These are phyloP conservation scores for Spodoptera littoralis DNA, from an alignment of 2,888 invertebrate species.

Conservation along the genomic window DNA sequence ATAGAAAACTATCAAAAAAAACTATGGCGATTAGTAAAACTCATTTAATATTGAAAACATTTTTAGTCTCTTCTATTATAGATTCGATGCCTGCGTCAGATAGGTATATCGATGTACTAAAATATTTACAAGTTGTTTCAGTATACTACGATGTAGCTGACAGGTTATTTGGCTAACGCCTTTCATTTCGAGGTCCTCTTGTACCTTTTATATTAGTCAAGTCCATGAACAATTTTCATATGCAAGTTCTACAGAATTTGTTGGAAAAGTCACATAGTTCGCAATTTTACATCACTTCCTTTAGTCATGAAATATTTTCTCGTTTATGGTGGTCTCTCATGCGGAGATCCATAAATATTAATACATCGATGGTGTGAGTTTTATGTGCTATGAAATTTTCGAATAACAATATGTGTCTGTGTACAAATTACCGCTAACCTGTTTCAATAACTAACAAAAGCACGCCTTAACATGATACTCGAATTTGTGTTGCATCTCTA, in stretches of 20 bases:
- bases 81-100: slow-evolving; percentile 26
- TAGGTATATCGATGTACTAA: slow-evolving; percentile 66
- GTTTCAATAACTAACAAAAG: slow-evolving; percentile 12
- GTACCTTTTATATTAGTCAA: slow-evolving; percentile 13
- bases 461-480: slow-evolving; percentile 11
- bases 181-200: slow-evolving; percentile 30
- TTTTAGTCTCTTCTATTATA: slow-evolving; percentile 32
- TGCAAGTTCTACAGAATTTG: slow-evolving; percentile 27
- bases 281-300: slow-evolving; percentile 31
- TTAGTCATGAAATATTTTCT: slow-evolving; percentile 27
- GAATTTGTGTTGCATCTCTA: slow-evolving; percentile 19
- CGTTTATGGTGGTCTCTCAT: slow-evolving; percentile 8
- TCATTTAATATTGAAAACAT: slow-evolving; percentile 29
- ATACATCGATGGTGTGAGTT: slow-evolving; percentile 10
- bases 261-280: slow-evolving; percentile 24
- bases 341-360: slow-evolving; percentile 10
- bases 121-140: slow-evolving; percentile 66
- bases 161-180: slow-evolving; percentile 35
- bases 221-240: slow-evolving; percentile 21
- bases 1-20: not conserved
- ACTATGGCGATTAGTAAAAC: slow-evolving; percentile 15
- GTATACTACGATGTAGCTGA: slow-evolving; percentile 49
- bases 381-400: slow-evolving; percentile 17
- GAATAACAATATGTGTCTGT: slow-evolving; percentile 3
- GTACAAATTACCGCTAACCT: slow-evolving; percentile 1